Conservation (phyloP, 1,140 invertebrate species). For the Bursaphelenchus mucronatus region DNA sequence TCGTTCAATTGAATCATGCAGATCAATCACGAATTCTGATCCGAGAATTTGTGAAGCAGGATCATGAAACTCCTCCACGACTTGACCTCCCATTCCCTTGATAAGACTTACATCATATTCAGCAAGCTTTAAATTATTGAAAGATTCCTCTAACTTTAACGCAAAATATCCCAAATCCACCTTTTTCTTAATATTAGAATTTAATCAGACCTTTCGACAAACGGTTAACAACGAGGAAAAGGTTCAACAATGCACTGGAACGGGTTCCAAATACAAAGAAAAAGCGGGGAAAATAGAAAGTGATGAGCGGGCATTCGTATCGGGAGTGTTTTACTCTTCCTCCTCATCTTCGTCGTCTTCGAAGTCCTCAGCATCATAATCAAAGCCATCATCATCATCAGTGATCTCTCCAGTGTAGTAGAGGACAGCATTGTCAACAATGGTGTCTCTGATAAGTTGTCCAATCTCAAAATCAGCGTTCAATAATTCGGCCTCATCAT, state of each 20-base stretch:
- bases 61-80: no score
- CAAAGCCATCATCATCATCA: slow-evolving; percentile 50
- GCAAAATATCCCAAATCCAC: neutral
- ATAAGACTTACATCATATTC: no score
- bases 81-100: no score
- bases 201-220: slow-evolving; percentile 1
- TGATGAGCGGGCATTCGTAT: neutral
- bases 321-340: slow-evolving; percentile 27
- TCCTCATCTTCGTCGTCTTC: slow-evolving; percentile 34
- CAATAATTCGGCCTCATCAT: slow-evolving; percentile 52
- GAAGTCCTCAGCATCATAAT: slow-evolving; percentile 40
- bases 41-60: no score
- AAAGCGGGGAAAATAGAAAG: slow-evolving; percentile 14
- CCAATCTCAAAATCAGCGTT: slow-evolving; percentile 66
- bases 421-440: slow-evolving; percentile 64
- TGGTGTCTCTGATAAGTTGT: slow-evolving; percentile 61
- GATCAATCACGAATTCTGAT: no score
- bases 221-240: slow-evolving; percentile 2
- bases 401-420: slow-evolving; percentile 64
- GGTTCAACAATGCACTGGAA: neutral
- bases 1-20: no score
- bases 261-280: slow-evolving; percentile 8
- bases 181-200: neutral
- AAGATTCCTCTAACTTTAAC: neutral
- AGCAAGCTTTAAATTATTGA: neutral